phyloP scores from a whole-genome alignment of 64 coral and sea anemone species.

The Montipora capricornis region DNA sequence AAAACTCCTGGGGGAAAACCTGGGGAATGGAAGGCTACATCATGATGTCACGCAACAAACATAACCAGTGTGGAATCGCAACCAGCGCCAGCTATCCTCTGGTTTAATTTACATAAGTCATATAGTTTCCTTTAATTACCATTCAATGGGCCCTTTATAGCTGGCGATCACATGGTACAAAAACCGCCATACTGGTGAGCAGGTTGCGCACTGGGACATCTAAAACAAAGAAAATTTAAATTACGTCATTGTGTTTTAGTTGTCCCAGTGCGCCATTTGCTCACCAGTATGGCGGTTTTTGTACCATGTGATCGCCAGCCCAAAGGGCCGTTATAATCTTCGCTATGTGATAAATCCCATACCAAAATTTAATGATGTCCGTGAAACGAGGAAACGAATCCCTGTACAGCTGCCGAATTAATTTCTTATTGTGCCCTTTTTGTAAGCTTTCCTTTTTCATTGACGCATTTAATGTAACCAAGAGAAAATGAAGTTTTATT shows the following conservation, averaged over 20 bases:
- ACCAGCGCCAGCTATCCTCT: constrained; percentile 76
- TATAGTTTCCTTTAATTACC: neutral
- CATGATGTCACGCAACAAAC: constrained; percentile 79
- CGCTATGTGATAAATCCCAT: neutral
- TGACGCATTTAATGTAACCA: too few relatives aligned
- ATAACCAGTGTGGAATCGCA: constrained; percentile 88
- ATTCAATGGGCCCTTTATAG: neutral
- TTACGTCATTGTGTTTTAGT: too few relatives aligned
- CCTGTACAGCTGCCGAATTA: neutral
- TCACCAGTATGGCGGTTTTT: too few relatives aligned
- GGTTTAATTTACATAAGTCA: constrained; percentile 15
- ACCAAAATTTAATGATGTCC: neutral
- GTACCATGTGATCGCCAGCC: too few relatives aligned
- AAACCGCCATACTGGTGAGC: too few relatives aligned
- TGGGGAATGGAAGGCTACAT: constrained; percentile 74
- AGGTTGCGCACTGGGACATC: too few relatives aligned
- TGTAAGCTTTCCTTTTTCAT: too few relatives aligned
- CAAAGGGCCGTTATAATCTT: neutral
- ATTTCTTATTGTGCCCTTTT: neutral
- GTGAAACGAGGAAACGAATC: neutral
- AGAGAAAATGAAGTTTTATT: too few relatives aligned
- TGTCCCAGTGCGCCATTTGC: too few relatives aligned
- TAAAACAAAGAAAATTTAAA: too few relatives aligned
- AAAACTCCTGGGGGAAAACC: constrained; percentile 57
- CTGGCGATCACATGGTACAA: too few relatives aligned